phyloP scores from a whole-genome alignment of 92 coral and sea anemone genomes.

The Anthopleura xanthogrammica region DNA sequence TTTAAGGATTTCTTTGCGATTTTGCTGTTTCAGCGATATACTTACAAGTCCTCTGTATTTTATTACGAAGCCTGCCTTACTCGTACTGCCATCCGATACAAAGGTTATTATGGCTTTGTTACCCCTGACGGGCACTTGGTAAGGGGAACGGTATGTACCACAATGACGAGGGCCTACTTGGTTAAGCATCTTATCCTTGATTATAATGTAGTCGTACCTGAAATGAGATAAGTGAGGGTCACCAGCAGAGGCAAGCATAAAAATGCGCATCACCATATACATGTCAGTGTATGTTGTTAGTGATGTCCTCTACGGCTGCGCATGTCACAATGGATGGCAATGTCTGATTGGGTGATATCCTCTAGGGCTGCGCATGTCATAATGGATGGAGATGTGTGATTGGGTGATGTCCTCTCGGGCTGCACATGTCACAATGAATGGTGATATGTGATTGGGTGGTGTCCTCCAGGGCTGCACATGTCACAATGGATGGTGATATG shows the following conservation, averaged over 20 bases:
- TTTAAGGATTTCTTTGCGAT: no score
- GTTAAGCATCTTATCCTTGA: conserved; percentile 19
- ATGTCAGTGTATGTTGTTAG: background rate
- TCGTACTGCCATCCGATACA: conserved; percentile 18
- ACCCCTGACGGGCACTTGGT: conserved; percentile 7
- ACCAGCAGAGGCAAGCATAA: no score
- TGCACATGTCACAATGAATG: no score
- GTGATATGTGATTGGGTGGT: no score
- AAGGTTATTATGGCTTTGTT: conserved; percentile 18
- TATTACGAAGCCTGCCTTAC: conserved; percentile 13
- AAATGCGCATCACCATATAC: background rate
- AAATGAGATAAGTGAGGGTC: background rate
- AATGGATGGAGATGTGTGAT: background rate
- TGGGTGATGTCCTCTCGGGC: background rate
- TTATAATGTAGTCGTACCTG: conserved; percentile 25
- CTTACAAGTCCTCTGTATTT: conserved; percentile 24
- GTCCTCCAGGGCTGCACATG: no score
- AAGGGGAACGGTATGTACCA: conserved; percentile 21
- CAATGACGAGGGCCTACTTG: conserved; percentile 26
- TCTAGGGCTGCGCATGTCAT: no score
- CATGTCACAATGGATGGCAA: no score
- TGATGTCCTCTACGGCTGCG: no score
- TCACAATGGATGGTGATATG: background rate
- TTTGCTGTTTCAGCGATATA: background rate
- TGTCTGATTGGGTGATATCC: no score